Conservation (phyloP, 2,113 vertebrate genomes). For the Megaceryle torquata region DNA sequence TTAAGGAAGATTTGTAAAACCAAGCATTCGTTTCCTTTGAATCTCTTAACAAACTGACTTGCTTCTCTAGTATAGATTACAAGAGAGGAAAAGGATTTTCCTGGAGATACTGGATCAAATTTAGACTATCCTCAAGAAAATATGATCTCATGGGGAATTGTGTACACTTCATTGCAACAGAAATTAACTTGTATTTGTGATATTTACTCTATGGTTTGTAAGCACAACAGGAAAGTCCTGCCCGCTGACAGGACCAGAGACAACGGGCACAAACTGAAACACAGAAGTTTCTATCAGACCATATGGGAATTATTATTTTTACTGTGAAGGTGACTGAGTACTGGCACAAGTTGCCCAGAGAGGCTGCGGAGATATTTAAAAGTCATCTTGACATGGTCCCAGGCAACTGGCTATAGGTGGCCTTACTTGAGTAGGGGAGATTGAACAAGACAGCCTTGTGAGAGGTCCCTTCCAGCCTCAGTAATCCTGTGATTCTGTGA, state of each 20-base stretch:
- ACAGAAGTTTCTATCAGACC: neutral
- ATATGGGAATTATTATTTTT: neutral
- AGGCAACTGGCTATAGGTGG: neutral
- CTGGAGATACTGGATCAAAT: neutral
- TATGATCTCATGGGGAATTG: neutral
- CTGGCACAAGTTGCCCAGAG: neutral
- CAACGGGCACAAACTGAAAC: neutral
- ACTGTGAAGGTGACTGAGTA: neutral
- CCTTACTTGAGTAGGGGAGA: rapidly evolving
- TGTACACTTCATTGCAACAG: neutral
- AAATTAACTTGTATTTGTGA: neutral
- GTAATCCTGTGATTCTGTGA: neutral
- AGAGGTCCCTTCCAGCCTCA: neutral
- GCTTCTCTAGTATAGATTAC: neutral
- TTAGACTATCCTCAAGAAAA: neutral
- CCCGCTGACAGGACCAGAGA: neutral
- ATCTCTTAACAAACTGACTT: neutral
- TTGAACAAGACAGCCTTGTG: neutral
- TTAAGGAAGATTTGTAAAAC: neutral
- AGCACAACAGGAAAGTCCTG: neutral
- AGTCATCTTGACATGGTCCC: neutral
- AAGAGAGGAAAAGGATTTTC: neutral
- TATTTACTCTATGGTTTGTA: neutral
- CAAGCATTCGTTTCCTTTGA: neutral
- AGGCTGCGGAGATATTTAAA: neutral